These are phyloP conservation scores for Blastomussa wellsi DNA, from an alignment of 92 coral and sea anemone genomes.

Conservation along the genomic window DNA sequence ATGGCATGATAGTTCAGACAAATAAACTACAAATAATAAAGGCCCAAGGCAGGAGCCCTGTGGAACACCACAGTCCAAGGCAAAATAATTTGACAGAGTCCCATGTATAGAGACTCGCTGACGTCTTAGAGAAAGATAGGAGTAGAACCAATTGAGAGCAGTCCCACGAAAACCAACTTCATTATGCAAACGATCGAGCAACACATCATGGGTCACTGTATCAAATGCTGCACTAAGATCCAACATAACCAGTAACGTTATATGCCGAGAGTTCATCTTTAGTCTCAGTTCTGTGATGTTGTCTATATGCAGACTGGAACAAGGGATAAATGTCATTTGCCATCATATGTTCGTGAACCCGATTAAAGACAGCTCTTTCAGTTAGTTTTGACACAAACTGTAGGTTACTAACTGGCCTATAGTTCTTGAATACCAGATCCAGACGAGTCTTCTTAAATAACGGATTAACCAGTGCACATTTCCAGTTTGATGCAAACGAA, in stretches of 20 bases:
- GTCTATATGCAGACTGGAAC: slow-evolving; percentile 5
- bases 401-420: not conserved
- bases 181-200: not conserved
- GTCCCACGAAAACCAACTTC: too few species aligned
- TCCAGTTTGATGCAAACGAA: too few species aligned
- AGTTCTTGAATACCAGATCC: too few species aligned
- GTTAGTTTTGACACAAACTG: slow-evolving; percentile 46
- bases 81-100: not conserved
- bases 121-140: not conserved
- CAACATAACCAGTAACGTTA: slow-evolving; percentile 5
- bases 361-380: slow-evolving; percentile 50
- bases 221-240: not conserved
- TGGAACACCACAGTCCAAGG: slow-evolving; percentile 5
- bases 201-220: not conserved
- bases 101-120: slow-evolving; percentile 10
- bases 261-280: slow-evolving; percentile 3
- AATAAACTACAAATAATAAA: too few species aligned
- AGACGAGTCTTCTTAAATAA: too few species aligned
- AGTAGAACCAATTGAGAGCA: too few species aligned
- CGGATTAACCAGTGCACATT: too few species aligned
- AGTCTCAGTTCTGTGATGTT: slow-evolving; percentile 5
- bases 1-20: too few species aligned
- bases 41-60: not conserved
- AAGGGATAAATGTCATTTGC: slow-evolving; percentile 5
- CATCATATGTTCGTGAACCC: slow-evolving; percentile 38